phyloP scores from a whole-genome alignment of 2,797 vertebrate species.

The Tiaroga cobitis region DNA sequence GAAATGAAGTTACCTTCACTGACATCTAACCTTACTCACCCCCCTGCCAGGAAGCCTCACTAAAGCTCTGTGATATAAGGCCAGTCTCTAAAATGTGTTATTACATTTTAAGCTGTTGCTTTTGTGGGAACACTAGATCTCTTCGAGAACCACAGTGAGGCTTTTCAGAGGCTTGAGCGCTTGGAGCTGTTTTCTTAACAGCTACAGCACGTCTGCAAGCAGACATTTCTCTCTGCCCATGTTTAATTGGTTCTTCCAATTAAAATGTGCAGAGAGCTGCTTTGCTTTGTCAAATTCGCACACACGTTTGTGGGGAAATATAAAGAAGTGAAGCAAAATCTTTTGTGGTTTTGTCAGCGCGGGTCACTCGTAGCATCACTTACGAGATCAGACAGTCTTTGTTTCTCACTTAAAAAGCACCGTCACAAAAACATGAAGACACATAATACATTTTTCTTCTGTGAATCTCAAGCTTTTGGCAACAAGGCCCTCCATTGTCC shows the following conservation, averaged over 20 bases:
- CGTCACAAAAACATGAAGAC: background rate
- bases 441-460: background rate
- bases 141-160: constrained; percentile 12
- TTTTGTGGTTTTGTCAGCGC: background rate
- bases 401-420: background rate
- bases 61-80: background rate
- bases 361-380: background rate
- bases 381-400: background rate
- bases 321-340: background rate
- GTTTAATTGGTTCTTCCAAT: constrained; percentile 24
- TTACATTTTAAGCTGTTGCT: constrained; percentile 27
- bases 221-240: constrained; percentile 8
- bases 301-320: background rate
- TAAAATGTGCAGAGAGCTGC: background rate
- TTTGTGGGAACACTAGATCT: constrained; percentile 22
- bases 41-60: constrained; percentile 1
- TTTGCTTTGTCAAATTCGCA: constrained; percentile 31
- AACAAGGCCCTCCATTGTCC: background rate
- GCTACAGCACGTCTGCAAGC: background rate
- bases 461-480: background rate
- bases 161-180: constrained; percentile 9
- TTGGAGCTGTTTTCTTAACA: constrained; percentile 22
- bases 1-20: constrained; percentile 62
- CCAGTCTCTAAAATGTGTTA: constrained; percentile 18
- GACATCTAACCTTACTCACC: constrained; percentile 37